Evolutionary conservation across 1,140 invertebrate genomes (phyloP).

Genomic region (Pachyrhynchus sulphureomaculatus): DNA sequence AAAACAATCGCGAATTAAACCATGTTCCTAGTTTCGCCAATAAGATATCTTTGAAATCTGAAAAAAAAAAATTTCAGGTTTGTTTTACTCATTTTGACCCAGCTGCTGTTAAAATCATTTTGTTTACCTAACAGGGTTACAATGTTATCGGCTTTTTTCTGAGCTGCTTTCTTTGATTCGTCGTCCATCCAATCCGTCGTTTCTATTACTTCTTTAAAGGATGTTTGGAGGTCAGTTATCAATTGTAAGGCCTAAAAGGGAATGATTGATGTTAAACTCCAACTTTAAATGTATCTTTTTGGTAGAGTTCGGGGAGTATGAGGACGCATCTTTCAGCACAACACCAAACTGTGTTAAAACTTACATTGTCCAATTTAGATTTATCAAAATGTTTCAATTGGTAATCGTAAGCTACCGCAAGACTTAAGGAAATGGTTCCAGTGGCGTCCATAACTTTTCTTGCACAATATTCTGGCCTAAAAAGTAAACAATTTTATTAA

Average conservation of each 20-base stretch:
- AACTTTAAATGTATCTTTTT: not conserved
- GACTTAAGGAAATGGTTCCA: conserved; percentile 37
- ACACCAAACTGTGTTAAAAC: conserved; percentile 14
- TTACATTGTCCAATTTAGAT: conserved; percentile 39
- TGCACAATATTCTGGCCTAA: conserved; percentile 42
- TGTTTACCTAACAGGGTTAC: conserved; percentile 35
- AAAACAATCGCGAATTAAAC: no score
- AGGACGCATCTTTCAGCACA: no score
- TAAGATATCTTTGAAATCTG: no score
- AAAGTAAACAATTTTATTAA: conserved; percentile 9
- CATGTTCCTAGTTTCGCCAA: no score
- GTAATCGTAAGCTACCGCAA: conserved; percentile 44
- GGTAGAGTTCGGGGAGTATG: not conserved
- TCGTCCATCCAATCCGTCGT: conserved; percentile 79
- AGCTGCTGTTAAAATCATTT: no score
- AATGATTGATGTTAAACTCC: not conserved
- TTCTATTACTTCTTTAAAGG: conserved; percentile 70
- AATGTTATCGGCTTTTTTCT: conserved; percentile 41
- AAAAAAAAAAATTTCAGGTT: no score
- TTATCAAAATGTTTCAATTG: conserved; percentile 40
- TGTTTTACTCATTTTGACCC: no score
- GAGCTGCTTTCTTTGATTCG: conserved; percentile 32
- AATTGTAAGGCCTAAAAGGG: conserved; percentile 67
- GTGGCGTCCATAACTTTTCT: conserved; percentile 42
- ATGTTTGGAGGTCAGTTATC: conserved; percentile 69